Base-by-base conservation (phyloP, 1,140 invertebrate genomes). In the Euura lappo region DNA sequence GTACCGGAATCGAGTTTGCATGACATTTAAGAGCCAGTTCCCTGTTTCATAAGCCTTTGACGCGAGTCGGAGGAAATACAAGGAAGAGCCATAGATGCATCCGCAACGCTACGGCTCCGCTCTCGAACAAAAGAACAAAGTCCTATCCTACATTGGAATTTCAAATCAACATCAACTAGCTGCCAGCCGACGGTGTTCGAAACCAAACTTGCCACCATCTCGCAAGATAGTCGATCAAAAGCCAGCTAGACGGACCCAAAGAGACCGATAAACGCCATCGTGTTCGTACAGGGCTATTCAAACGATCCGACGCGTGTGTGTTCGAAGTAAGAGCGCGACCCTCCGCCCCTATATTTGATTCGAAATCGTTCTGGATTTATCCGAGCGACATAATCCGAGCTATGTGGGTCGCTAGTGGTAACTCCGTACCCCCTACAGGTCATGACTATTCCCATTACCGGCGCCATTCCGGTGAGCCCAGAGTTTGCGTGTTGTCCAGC, bases 261-360 rank as follows among this genome's bases (percentile, higher is more conserved):
- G 66, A 67, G 28, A 68, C 66, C 11, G 66, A 42, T 28, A 1
- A 68, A 68, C 66, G 66, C 8, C 66, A 68, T 6, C 65, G 65
- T 2, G 6, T 13, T 67, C 65, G 8, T 13, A 60, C 51, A 28
- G 51, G 51, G 51, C 51, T 6, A 6, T 60, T 60, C 6, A 6
- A 60, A 60, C 51, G 66, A 42, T 68, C 66, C 13, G 60, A 10
- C 13, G 60, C 60, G 13, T 2, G 8, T 64, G 13, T 64, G 8
- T 64, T 42, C 66, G 66, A 10, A 64, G 13, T 42, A 42, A 42
- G 28, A 11, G 66, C 66, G 8, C 66, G 66, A 68, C 51, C 51
- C 51, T 28, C 51, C 71, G 8, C 44, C 70, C n/a, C 76, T 65
- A 77, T 75, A 76, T 79, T 79, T 70, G 72, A 79, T 79, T 76